These are phyloP conservation scores for Lordiphosa fenestrarum DNA, from an alignment of 2,888 invertebrate species.

Conservation along the genomic window DNA sequence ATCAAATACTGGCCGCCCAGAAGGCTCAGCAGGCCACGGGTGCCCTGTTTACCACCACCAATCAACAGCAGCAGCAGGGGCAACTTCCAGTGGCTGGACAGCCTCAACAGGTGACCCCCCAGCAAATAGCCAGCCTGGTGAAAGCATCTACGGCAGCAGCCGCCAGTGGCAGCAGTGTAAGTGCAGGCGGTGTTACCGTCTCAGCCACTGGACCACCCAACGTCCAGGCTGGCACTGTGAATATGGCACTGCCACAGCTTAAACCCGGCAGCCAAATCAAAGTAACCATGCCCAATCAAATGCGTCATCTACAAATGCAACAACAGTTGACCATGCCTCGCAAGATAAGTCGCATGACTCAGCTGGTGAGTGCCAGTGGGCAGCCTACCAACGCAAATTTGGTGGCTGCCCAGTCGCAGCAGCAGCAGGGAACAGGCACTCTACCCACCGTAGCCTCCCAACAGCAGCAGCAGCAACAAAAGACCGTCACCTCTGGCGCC, in stretches of 20 bases:
- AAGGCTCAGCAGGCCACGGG: slow-evolving; percentile 79
- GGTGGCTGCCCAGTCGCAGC: slow-evolving; percentile 55
- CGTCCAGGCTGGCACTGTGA: slow-evolving; percentile 71
- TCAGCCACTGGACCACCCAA: slow-evolving; percentile 60
- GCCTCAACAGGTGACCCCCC: slow-evolving; percentile 77
- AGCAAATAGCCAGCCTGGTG: slow-evolving; percentile 79
- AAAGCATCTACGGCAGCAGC: slow-evolving; percentile 80
- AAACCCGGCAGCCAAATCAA: slow-evolving; percentile 80
- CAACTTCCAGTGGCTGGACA: slow-evolving; percentile 65
- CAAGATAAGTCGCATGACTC: slow-evolving; percentile 84
- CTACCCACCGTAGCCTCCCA: slow-evolving; percentile 66
- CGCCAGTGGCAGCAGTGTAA: slow-evolving; percentile 60
- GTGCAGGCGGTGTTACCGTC: slow-evolving; percentile 75
- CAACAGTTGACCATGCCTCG: slow-evolving; percentile 82
- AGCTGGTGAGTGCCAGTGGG: slow-evolving; percentile 76
- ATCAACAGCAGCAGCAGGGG: slow-evolving; percentile 78
- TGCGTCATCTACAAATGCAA: slow-evolving; percentile 85
- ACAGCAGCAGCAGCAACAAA: slow-evolving; percentile 53
- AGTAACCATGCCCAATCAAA: slow-evolving; percentile 84
- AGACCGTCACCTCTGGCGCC: slow-evolving; percentile 64
- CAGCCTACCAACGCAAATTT: slow-evolving; percentile 63
- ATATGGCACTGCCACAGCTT: slow-evolving; percentile 79
- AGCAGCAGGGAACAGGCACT: slow-evolving; percentile 35
- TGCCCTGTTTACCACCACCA: slow-evolving; percentile 81
- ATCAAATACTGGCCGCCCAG: slow-evolving; percentile 78